Percentiles rank a stretch among this genome's conserved stretches.
These are phyloP conservation scores for Torymus tubicola DNA, from an alignment of 2,888 invertebrate species.

Conservation along the genomic window DNA sequence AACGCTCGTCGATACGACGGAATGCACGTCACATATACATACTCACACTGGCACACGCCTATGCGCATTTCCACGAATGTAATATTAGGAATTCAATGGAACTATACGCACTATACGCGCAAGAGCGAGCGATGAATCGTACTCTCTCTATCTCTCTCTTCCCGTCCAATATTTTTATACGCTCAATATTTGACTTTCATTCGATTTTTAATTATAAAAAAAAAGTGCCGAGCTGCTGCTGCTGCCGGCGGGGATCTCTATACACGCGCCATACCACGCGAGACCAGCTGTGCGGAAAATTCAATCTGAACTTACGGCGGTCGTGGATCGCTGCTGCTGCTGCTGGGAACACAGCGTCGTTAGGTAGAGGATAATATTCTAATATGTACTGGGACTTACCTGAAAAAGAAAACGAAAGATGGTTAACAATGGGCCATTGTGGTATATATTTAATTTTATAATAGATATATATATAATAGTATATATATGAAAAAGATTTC, in stretches of 20 bases:
- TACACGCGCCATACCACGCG: background rate
- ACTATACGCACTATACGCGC: too few relatives aligned
- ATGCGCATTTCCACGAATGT: slow-evolving; percentile 14
- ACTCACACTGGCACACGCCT: too few relatives aligned
- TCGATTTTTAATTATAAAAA: slow-evolving; percentile 38
- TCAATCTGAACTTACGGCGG: slow-evolving; percentile 7
- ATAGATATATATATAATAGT: too few relatives aligned
- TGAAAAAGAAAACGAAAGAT: slow-evolving; percentile 30
- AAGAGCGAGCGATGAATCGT: too few relatives aligned
- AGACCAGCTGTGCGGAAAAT: background rate
- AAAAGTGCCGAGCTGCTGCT: background rate
- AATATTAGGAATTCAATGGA: too few relatives aligned
- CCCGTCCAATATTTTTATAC: slow-evolving; percentile 7
- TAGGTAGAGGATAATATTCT: background rate
- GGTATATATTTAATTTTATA: too few relatives aligned
- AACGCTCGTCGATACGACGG: too few relatives aligned
- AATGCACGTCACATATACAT: too few relatives aligned
- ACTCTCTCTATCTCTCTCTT: background rate
- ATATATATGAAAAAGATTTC: too few relatives aligned
- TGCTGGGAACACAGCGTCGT: background rate
- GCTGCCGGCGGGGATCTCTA: background rate
- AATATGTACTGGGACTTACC: slow-evolving; percentile 42
- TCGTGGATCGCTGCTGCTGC: slow-evolving; percentile 10
- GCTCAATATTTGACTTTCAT: slow-evolving; percentile 32
- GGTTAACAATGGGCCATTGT: too few relatives aligned